phyloP scores from a whole-genome alignment of 2,113 vertebrate genomes.

The Leptocoma aspasia region DNA sequence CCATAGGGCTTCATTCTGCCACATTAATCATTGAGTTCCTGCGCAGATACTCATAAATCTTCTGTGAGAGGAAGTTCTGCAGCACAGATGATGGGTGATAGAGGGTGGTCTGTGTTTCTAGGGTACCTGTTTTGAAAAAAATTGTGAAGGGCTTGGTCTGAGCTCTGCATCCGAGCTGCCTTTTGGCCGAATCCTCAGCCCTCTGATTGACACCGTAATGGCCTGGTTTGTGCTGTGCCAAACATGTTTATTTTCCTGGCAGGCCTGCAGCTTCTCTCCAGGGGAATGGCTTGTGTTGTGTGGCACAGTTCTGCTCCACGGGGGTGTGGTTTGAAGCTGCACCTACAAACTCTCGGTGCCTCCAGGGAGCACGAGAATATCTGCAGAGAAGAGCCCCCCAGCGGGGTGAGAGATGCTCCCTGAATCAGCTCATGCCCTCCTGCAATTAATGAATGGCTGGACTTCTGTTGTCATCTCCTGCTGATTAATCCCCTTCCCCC shows the following conservation, averaged over 20 bases:
- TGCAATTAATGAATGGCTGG: not conserved
- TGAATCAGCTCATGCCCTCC: not conserved
- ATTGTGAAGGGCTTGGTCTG: not conserved
- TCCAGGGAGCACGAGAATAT: not conserved
- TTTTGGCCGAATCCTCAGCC: not conserved
- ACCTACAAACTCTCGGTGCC: not conserved
- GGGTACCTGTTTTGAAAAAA: not conserved
- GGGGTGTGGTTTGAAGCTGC: not conserved
- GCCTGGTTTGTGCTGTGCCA: not conserved
- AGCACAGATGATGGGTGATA: not conserved
- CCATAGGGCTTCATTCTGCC: not conserved
- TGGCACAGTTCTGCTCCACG: not conserved
- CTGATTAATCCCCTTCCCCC: constrained; percentile 19
- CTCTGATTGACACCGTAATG: not conserved
- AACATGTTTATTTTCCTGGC: not conserved
- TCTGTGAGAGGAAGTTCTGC: not conserved
- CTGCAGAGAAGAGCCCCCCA: not conserved
- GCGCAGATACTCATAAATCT: not conserved
- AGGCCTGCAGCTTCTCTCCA: not conserved
- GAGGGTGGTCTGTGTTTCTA: not conserved
- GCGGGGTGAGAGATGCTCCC: not conserved
- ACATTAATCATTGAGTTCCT: not conserved
- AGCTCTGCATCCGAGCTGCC: not conserved
- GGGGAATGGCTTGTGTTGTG: not conserved
- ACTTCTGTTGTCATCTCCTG: constrained; percentile 8